These are phyloP conservation scores for Aporophyla nigra DNA, from an alignment of 2,888 invertebrate genomes.

Conservation along the genomic window DNA sequence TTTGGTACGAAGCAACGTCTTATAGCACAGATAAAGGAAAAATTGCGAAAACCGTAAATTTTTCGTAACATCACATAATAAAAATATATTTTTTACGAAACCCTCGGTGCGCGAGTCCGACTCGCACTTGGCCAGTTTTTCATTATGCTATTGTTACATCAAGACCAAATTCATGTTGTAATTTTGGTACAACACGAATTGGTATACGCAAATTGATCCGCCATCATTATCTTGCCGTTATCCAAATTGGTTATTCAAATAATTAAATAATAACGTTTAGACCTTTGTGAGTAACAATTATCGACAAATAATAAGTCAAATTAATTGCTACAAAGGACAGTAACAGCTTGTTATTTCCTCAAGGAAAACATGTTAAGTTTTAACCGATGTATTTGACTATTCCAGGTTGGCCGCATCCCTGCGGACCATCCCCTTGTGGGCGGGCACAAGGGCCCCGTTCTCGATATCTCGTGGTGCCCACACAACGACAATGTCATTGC, in stretches of 20 bases:
- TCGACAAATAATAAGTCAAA: neutral
- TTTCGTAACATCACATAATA: too few species aligned
- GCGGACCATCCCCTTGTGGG: constrained; percentile 98
- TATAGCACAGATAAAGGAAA: too few species aligned
- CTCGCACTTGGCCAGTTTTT: too few species aligned
- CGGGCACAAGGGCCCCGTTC: constrained; percentile 98
- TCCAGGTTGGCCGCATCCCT: constrained; percentile 97
- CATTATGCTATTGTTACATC: too few species aligned
- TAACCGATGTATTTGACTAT: constrained; percentile 2
- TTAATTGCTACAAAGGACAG: neutral
- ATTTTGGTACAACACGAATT: neutral
- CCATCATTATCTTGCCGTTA: neutral
- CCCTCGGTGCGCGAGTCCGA: too few species aligned
- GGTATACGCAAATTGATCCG: neutral
- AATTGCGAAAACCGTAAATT: too few species aligned
- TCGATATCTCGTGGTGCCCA: constrained; percentile 99
- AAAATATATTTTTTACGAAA: too few species aligned
- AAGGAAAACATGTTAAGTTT: constrained; percentile 2
- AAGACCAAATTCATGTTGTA: neutral
- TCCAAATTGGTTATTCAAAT: neutral
- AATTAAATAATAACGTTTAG: neutral
- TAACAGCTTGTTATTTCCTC: constrained; percentile 10
- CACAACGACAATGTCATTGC: constrained; percentile 99
- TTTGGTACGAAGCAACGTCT: too few species aligned
- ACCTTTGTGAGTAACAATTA: neutral